phyloP scores from a whole-genome alignment of 1,140 invertebrate species.

The Polypedilum pembai region DNA sequence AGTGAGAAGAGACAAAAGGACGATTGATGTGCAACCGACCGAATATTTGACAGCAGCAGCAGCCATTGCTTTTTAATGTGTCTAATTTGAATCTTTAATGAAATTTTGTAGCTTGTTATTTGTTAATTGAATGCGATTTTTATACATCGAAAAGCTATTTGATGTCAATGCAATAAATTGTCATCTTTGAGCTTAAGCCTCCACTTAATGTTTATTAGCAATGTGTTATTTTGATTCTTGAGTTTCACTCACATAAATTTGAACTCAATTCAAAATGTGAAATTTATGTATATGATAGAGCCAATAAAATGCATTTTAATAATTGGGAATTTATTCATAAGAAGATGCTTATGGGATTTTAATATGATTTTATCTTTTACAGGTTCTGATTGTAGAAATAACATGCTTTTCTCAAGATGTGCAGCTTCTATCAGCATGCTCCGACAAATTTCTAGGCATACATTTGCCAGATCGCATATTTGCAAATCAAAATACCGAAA shows the following conservation, averaged over 20 bases:
- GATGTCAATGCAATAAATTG: too few species aligned
- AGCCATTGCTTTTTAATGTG: background rate
- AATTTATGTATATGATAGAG: too few species aligned
- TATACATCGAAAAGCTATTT: too few species aligned
- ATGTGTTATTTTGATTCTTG: background rate
- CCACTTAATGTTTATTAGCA: too few species aligned
- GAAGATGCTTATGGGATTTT: background rate
- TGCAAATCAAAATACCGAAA: slow-evolving; percentile 21
- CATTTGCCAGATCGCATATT: background rate
- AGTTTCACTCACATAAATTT: background rate
- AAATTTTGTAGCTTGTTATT: too few species aligned
- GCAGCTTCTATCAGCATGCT: slow-evolving; percentile 18
- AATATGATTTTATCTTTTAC: background rate
- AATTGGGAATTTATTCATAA: too few species aligned
- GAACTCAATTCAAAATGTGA: too few species aligned
- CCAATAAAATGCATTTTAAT: too few species aligned
- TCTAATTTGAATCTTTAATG: background rate
- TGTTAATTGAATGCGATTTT: too few species aligned
- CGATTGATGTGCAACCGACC: background rate
- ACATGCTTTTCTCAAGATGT: slow-evolving; percentile 23
- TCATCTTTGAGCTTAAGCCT: too few species aligned
- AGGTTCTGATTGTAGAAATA: slow-evolving; percentile 27
- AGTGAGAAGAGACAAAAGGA: background rate
- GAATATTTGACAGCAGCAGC: too few species aligned
- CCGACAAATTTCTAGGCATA: slow-evolving; percentile 2